phyloP scores from a whole-genome alignment of 2,113 vertebrate genomes.

The Hippocampus mohnikei region DNA sequence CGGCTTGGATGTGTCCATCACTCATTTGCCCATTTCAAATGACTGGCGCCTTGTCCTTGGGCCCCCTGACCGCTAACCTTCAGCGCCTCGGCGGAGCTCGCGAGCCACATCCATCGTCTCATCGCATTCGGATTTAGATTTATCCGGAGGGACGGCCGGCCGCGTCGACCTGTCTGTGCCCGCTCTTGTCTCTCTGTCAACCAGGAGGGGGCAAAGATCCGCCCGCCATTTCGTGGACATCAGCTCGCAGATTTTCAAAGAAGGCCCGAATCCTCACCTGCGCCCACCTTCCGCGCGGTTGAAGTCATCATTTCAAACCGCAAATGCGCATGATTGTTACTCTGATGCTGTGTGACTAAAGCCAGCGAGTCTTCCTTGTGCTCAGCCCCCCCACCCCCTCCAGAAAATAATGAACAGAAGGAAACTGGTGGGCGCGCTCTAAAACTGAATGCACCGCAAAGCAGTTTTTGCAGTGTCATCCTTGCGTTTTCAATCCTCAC shows the following conservation, averaged over 20 bases:
- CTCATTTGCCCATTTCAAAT: conserved; percentile 18
- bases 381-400: neutral
- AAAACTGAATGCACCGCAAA: conserved; percentile 36
- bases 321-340: neutral
- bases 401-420: neutral
- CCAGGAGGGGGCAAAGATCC: conserved; percentile 13
- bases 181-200: conserved; percentile 44
- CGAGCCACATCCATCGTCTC: conserved; percentile 27
- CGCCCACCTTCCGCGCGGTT: conserved; percentile 5
- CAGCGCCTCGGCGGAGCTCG: conserved; percentile 1
- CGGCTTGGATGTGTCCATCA: neutral
- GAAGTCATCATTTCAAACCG: neutral
- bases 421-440: conserved; percentile 8
- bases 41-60: conserved; percentile 41
- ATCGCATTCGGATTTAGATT: neutral
- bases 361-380: neutral
- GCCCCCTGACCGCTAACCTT: conserved; percentile 38
- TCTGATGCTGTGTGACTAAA: neutral
- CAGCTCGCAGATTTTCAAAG: conserved; percentile 13
- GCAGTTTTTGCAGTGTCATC: conserved; percentile 52
- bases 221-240: conserved; percentile 4
- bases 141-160: neutral
- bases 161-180: conserved; percentile 1
- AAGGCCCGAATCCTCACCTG: conserved; percentile 3
- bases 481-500: conserved; percentile 14